phyloP scores from a whole-genome alignment of 2,797 vertebrate genomes.

The Enteromius paludinosus region DNA sequence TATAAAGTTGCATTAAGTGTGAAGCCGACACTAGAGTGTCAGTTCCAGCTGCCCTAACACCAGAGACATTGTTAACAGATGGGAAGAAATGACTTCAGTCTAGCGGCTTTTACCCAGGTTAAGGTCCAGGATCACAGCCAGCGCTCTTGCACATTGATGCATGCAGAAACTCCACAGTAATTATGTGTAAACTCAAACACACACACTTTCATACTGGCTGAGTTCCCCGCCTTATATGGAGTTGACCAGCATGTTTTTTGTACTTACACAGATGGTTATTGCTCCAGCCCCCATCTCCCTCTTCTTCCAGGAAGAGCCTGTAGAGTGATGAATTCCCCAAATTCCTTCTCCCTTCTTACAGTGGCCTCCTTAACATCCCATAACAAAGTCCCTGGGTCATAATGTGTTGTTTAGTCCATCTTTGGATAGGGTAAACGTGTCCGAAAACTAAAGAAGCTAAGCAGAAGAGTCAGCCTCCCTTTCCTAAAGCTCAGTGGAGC shows the following conservation, averaged over 20 bases:
- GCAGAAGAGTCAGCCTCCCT: constrained; percentile 64
- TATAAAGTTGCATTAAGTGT: not conserved
- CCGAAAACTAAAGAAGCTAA: constrained; percentile 57
- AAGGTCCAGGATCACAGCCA: constrained; percentile 40
- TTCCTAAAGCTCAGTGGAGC: constrained; percentile 54
- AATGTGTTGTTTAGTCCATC: constrained; percentile 22
- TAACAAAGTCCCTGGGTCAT: constrained; percentile 7
- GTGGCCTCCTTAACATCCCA: constrained; percentile 37
- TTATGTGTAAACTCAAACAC: constrained; percentile 18
- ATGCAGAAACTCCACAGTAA: constrained; percentile 18
- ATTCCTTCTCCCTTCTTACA: constrained; percentile 44
- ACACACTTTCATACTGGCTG: constrained; percentile 14
- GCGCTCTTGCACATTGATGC: constrained; percentile 27
- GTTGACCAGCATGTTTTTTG: constrained; percentile 41
- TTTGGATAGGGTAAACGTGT: constrained; percentile 52
- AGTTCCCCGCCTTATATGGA: constrained; percentile 36
- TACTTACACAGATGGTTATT: constrained; percentile 92
- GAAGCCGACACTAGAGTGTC: not conserved
- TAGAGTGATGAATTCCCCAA: constrained; percentile 64
- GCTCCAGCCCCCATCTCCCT: constrained; percentile 91
- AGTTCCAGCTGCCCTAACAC: not conserved
- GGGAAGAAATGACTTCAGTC: constrained; percentile 42
- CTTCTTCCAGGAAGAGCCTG: constrained; percentile 69
- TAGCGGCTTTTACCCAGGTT: constrained; percentile 20
- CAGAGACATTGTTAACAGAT: constrained; percentile 23